Percentiles rank a stretch among this genome's conserved stretches.
Conservation (phyloP, 1,140 invertebrate species). For the Leguminivora glycinivorella region DNA sequence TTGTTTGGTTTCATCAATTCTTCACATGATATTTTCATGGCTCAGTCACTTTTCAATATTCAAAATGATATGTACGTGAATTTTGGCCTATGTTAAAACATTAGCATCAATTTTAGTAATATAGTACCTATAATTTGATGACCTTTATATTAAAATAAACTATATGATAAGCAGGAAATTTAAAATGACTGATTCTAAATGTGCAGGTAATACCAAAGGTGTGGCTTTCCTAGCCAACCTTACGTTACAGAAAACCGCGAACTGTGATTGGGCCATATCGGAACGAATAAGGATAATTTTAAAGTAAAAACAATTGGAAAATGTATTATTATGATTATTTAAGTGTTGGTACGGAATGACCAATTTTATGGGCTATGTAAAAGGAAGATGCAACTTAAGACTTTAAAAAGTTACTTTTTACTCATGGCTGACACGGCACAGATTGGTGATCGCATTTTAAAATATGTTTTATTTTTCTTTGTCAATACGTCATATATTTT, state of each 20-base stretch:
- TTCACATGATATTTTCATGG: constrained; percentile 14
- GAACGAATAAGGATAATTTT: constrained; percentile 25
- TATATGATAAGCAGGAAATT: background rate
- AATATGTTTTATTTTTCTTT: background rate
- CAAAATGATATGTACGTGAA: background rate
- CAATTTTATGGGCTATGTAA: background rate
- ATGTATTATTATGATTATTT: constrained; percentile 12
- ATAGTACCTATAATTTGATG: background rate
- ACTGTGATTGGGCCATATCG: constrained; percentile 19
- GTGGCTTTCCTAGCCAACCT: background rate
- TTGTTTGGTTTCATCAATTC: constrained; percentile 18
- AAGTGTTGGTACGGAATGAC: background rate
- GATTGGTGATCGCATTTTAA: background rate
- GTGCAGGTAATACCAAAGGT: background rate
- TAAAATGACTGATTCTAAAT: background rate
- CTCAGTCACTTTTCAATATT: background rate
- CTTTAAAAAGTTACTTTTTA: too few species aligned
- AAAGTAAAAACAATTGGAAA: constrained; percentile 15
- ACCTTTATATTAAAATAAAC: too few species aligned
- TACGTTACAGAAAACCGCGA: background rate
- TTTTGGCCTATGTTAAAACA: background rate
- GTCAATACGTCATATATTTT: background rate
- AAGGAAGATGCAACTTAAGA: background rate
- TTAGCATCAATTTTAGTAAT: background rate
- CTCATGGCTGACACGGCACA: too few species aligned